Evolutionary conservation across 2,888 invertebrate species (phyloP), one percentile per base, ranked within the genome.

Genomic region (Cheilosia urbana): DNA sequence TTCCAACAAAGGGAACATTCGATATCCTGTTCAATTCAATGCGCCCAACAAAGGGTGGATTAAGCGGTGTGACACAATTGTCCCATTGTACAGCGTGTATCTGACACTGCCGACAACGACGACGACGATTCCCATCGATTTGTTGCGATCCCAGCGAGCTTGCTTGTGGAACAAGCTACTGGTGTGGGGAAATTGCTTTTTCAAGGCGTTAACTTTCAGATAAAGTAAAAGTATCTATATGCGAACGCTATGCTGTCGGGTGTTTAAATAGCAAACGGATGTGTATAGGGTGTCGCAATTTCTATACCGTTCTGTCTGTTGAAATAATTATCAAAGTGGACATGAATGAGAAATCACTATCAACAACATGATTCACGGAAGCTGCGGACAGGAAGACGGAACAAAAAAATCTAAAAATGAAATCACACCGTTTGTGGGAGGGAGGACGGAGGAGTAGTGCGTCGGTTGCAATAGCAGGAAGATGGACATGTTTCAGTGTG

Each of bases 51-150:
- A 84, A 76, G 69, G 55, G 42, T 60, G 30, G 65, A 58, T 84
- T 69, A 76, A 76, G 69, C 84, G 75, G 65, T 65, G 65, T 69
- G 63, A 75, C 84, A 80, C 80, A 80, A 75, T 80, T 53, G 62
- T 47, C 37, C 49, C 45, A 76, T 76, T 80, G 66, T 84, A 30
- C 27, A 2, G 57, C 42, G 19, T 55, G 72, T 72, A 62, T 71
- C 65, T 53, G 58, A 19, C 65, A 49, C 49, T 58, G 45, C 57
- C 47, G 47, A 37, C 37, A 9, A 9, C 30, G 71, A 34, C 34
- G 30, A 30, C 30, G 71, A 60, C 47, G 66, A 71, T 57, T 73
- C 62, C 63, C 55, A 72, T 72, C 62, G 78, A 78, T 68, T 63
- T 68, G 49, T 15, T 81, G 58, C 62, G 45, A 63, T 68, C 57